Percentiles rank a stretch among this genome's conserved stretches.
Evolutionary conservation across 2,113 vertebrate genomes (phyloP).

Genomic region (Enhydra lutris): DNA sequence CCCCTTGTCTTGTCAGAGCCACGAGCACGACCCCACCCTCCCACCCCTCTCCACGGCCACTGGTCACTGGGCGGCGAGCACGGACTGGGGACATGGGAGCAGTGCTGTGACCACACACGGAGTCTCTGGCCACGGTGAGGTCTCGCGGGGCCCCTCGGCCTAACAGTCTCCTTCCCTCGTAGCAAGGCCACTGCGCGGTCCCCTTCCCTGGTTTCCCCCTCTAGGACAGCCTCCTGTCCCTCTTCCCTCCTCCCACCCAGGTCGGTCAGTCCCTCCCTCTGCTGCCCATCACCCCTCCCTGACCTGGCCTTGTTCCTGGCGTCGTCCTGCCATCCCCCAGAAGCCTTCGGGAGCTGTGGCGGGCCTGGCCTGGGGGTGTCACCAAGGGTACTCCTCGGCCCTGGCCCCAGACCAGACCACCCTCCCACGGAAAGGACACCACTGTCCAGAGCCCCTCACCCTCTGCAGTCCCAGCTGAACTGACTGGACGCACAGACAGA

Average conservation of each 20-base stretch:
- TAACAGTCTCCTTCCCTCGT: neutral
- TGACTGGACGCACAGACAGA: rapidly evolving
- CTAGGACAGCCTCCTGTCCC: neutral
- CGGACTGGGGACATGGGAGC: neutral
- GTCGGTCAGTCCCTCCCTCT: neutral
- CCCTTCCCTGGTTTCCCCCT: too few species aligned
- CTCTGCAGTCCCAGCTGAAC: neutral
- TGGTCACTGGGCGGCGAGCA: neutral
- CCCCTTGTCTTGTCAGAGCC: neutral
- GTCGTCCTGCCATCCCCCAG: rapidly evolving
- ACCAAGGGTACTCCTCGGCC: neutral
- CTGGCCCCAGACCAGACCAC: neutral
- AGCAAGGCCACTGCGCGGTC: neutral
- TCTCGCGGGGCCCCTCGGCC: neutral
- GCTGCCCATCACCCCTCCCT: neutral
- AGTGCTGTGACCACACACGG: neutral
- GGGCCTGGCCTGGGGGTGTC: neutral
- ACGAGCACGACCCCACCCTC: neutral
- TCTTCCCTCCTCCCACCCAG: neutral
- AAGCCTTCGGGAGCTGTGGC: neutral
- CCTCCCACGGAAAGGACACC: neutral
- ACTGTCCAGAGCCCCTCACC: neutral
- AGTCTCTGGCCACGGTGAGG: rapidly evolving
- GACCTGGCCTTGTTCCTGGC: neutral
- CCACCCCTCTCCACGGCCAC: rapidly evolving